Evolutionary conservation across 2,888 invertebrate genomes (phyloP), one percentile per base, ranked within the genome.

Genomic region (Leucophenga maculata): DNA sequence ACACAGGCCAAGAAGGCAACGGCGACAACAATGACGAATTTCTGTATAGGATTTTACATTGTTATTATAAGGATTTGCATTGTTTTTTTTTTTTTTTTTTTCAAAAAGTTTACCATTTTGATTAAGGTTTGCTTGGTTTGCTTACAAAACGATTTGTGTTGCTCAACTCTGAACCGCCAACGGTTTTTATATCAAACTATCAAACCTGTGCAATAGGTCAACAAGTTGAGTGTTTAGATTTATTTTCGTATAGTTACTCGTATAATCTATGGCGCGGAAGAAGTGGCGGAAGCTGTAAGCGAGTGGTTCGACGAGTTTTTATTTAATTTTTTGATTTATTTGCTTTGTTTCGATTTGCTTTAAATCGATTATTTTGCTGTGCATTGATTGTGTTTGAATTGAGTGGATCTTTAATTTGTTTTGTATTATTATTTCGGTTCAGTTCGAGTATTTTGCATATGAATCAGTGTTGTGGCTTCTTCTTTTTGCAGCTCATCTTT

Each of bases 371-470:
- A 64, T 68, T 67, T 68, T 67, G 67, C 50, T 68, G 60, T 48
- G 57, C 71, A 69, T 71, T 72, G 70, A 70, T 69, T 75, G 73
- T 67, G 74, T 76, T 69, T 73, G 72, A 69, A 55, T 22, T 57
- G 67, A 65, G 66, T 71, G 72, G 70, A 75, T 73, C 77, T 83
- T 76, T 73, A 83, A 84, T 82, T 80, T 78, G 79, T 84, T 78
- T 84, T 77, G 73, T 75, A 69, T 62, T 65, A 55, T n/a, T n/a
- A n/a, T n/a, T n/a, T n/a, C n/a, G n/a, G 69, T 70, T 66, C 65
- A 55, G 70, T 71, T 69, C 65, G 70, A 52, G 62, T 2, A 8
- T 80, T 78, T 78, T 69, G 69, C 77, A 78, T 80, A 74, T 75
- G 77, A 80, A 79, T 77, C 48, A 64, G 52, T 71, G 55, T 54